Base-by-base conservation (phyloP, 2,797 vertebrate genomes). In the Lophotriccus pileatus region DNA sequence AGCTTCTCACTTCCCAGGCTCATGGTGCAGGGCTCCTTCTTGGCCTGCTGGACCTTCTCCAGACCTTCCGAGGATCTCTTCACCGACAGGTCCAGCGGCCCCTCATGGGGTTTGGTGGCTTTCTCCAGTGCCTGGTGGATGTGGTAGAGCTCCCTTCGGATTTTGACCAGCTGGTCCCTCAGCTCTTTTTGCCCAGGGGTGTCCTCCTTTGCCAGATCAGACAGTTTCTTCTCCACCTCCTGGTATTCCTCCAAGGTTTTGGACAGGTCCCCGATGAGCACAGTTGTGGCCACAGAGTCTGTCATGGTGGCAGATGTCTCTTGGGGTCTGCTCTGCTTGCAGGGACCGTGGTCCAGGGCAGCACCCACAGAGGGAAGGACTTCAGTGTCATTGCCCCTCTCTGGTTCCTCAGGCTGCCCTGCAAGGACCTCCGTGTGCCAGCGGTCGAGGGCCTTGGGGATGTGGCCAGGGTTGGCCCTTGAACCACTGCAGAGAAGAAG, bases 151-250 rank as follows among this genome's bases (percentile, higher is more conserved):
- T 99, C 99, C 4, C 96, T 98, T 58, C 99, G 98, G 94, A 99
- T 99, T 97, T 99, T 99, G 89, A 98, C 98, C 76, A 99, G 98
- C 95, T 99, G 99, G 23, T 99, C 99, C 95, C 98, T 98, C 56
- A 99, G 98, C 82, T 99, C 98, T 67, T 97, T 98, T 58, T 99
- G 98, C n/a, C 98, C 98, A 0, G 98, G 98, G 13, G 97, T 98
- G 83, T 98, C 98, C 5, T 98, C 98, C 25, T 98, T 98, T 10
- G 97, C 98, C 75, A 99, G 87, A 94, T 98, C 98, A 37, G 98
- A 98, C 60, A 99, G 98, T 85, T 98, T 98, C 91, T 97, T 98
- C 79, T 99, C 99, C 2, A 99, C 99, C 74, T 98, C 98, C 76
- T 98, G 98, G 66, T 99, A 99, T 94, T 99, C 99, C 39, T 98